Base-by-base conservation (phyloP, 2,888 invertebrate species). In the Cetonia aurata region DNA sequence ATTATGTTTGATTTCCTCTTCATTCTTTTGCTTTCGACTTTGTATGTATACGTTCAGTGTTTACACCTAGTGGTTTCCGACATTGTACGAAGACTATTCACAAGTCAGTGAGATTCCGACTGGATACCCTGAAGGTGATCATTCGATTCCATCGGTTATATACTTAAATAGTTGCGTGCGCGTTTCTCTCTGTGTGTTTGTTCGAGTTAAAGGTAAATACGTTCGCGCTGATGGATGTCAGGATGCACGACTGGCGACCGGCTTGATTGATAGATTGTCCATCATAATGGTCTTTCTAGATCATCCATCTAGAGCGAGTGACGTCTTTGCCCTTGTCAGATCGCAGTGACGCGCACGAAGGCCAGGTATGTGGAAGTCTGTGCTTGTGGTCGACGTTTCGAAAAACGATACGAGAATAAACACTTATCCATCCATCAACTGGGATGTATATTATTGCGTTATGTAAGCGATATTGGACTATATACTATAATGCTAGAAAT, bases 201-300 rank as follows among this genome's bases (percentile, higher is more conserved):
- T 25, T 25, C 65, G 56, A 72, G 70, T 70, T 70, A 48, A 62
- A 62, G 62, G 72, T 72, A 72, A 72, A 72, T 72, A 72, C 75
- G 70, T 71, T 75, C 25, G 25, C 78, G 72, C 52, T 75, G 77
- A 71, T 69, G 71, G 75, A 75, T 78, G 80, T 81, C 80, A 80
- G 76, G 77, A 80, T 78, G 81, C 82, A 81, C 81, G 83, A 83
- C 83, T 82, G 78, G 81, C 81, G 78, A 80, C 76, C 77, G 25
- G 75, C 72, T 76, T 84, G 84, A 84, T 84, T 83, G 84, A 84
- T 84, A 81, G 84, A 84, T 83, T 83, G 84, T 84, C 84, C 83
- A 83, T 84, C 84, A 83, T 84, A 83, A 83, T 83, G 83, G 82
- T 79, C 79, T 81, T 80, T 80, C 77, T 76, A 79, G 80, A 80